These are phyloP conservation scores for Cepaea nemoralis DNA, from an alignment of 1,140 invertebrate species.

Conservation along the genomic window DNA sequence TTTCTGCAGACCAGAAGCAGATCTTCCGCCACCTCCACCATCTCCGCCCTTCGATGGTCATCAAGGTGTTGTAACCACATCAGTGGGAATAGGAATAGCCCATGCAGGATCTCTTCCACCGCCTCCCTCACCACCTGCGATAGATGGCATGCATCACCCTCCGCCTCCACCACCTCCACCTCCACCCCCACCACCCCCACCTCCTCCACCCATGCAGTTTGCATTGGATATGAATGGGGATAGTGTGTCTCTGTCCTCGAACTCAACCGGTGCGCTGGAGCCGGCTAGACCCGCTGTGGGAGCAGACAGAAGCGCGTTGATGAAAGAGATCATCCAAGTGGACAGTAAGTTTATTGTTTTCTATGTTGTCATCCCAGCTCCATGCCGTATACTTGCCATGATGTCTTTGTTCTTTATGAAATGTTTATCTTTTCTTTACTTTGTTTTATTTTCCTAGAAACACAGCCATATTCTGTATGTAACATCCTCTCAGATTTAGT, in stretches of 20 bases:
- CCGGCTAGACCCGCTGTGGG: constrained; percentile 52
- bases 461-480: no score
- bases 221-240: constrained; percentile 49
- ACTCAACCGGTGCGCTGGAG: constrained; percentile 45
- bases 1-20: constrained; percentile 51
- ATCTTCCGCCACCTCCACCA: constrained; percentile 77
- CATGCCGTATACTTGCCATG: no score
- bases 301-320: constrained; percentile 87
- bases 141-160: not conserved
- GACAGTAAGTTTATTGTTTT: constrained; percentile 59
- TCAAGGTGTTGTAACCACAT: no score
- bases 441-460: no score
- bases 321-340: constrained; percentile 95
- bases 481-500: no score
- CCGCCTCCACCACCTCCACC: constrained; percentile 41
- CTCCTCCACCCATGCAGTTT: constrained; percentile 51
- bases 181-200: no score
- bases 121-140: not conserved
- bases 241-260: constrained; percentile 56
- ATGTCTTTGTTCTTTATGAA: no score
- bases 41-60: constrained; percentile 54
- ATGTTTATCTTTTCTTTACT: no score
- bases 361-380: no score
- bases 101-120: not conserved
- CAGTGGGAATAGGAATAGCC: no score